Evolutionary conservation across 2,888 invertebrate genomes (phyloP), one percentile per base, ranked within the genome.

Genomic region (Lottia scabra): DNA sequence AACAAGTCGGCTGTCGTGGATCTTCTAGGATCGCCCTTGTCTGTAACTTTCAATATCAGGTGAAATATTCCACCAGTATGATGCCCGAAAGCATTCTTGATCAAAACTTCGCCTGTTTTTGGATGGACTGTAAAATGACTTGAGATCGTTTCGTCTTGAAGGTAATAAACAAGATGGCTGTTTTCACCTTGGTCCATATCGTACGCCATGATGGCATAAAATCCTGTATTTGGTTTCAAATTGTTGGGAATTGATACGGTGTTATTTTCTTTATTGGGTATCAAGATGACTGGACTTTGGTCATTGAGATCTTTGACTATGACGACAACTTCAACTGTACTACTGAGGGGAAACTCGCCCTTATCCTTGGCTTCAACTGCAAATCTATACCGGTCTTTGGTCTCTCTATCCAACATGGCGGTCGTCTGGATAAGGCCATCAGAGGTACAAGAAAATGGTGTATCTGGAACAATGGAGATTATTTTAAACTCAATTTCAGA

Each of bases 271-370:
- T 74, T 68, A 26, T 66, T 79, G 4, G 83, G 83, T 63, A 77
- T 82, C 26, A 77, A 10, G 65, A 83, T 75, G 12, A 75, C 71
- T 0, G 83, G 80, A 13, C 70, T 63, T 27, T 84, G 81, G 66
- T 85, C 85, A 67, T 84, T 84, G 0, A 68, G 74, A 68, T 85
- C 85, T 45, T 75, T 78, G 8, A 85, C 82, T 19, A 75, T 72
- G 27, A 85, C 78, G 1, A 75, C 77, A 2, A 85, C 80, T 56
- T 75, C 76, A 13, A 80, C 78, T 6, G 79, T 77, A 65, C 78
- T 82, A 73, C 76, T 81, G 15, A 74, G 76, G n/a, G 78, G 78
- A 8, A 67, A 73, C 10, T 72, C 70, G 2, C 85, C 85, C 27
- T 76, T 78, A 68, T 85, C 85, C 38, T 71, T 76, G 23, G 80